A percentile compares a stretch with the other conserved stretches of the same genome.
phyloP scores from a whole-genome alignment of 1,140 invertebrate genomes.

The Bombus confusus region DNA sequence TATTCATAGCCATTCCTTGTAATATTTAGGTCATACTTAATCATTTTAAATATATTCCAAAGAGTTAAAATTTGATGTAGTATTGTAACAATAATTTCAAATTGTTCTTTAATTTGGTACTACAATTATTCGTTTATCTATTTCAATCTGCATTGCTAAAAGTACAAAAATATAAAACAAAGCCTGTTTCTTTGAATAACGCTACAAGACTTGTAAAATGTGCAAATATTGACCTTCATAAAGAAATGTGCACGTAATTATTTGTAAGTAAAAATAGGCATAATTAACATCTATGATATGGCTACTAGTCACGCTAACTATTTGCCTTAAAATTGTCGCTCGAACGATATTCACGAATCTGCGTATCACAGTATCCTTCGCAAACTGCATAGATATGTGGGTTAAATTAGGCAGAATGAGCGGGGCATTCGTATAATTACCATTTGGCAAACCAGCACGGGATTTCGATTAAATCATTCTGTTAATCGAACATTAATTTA shows the following conservation, averaged over 20 bases:
- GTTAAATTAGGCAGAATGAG: background rate
- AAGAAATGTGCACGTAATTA: background rate
- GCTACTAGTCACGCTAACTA: too few species aligned
- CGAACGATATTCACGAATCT: background rate
- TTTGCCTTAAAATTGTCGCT: background rate
- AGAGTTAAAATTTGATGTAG: background rate
- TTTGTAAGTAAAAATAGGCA: background rate
- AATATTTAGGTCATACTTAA: background rate
- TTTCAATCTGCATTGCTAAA: background rate
- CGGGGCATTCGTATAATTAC: slow-evolving; percentile 38
- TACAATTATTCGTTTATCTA: background rate
- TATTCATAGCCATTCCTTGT: background rate
- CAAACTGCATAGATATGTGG: background rate
- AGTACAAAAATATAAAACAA: background rate
- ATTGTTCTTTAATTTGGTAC: background rate
- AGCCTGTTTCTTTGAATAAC: background rate
- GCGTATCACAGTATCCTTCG: slow-evolving; percentile 1
- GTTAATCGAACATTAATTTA: slow-evolving; percentile 45
- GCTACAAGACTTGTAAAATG: background rate
- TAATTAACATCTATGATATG: background rate
- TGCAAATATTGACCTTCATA: background rate
- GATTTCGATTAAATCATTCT: slow-evolving; percentile 14
- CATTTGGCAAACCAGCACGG: slow-evolving; percentile 13
- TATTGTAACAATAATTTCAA: background rate
- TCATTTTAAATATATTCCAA: background rate